Evolutionary conservation across 2,797 vertebrate species (phyloP), one percentile per base, ranked within the genome.

Genomic region (Propithecus perrieri): DNA sequence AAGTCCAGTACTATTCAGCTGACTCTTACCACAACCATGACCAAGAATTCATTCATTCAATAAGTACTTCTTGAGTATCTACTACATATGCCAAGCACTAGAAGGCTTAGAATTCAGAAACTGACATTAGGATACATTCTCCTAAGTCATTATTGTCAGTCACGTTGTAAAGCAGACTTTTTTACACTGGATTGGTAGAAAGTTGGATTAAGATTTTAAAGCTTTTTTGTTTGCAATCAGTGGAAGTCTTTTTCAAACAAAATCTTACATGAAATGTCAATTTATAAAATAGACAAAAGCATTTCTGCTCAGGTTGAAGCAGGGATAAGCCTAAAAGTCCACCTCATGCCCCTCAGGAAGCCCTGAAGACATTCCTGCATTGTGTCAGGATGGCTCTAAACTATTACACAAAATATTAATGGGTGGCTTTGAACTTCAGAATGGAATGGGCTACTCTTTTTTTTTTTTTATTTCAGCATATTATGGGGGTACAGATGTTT

Each of bases 61-160:
- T 13, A 87, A 53, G 55, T 14, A 63, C 22, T 50, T 78, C 50
- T 59, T 88, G 30, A 72, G 14, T 69, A 33, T 53, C 55, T 63
- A 12, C 38, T 41, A 61, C 33, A 59, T 59, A 8, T 75, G 41
- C 59, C 59, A 92, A 35, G 20, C 24, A 50, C 13, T n/a, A 3
- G 46, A 87, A 87, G 86, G 72, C 35, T 85, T 30, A 86, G 80
- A 92, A 89, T 38, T 74, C 67, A 84, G 96, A 93, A 46, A 89
- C 41, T 57, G 28, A 12, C 15, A 57, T 55, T 48, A 76, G 63
- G 59, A 74, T 24, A 63, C 30, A 65, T 26, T 74, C 55, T 48
- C 41, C 14, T 75, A 90, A 72, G 53, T 84, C 76, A 89, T 55
- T 53, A 67, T 38, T 74, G 48, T 69, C 84, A 59, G 18, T 83